These are phyloP conservation scores for Lucilia cuprina DNA, from an alignment of 1,140 invertebrate genomes.

Conservation along the genomic window DNA sequence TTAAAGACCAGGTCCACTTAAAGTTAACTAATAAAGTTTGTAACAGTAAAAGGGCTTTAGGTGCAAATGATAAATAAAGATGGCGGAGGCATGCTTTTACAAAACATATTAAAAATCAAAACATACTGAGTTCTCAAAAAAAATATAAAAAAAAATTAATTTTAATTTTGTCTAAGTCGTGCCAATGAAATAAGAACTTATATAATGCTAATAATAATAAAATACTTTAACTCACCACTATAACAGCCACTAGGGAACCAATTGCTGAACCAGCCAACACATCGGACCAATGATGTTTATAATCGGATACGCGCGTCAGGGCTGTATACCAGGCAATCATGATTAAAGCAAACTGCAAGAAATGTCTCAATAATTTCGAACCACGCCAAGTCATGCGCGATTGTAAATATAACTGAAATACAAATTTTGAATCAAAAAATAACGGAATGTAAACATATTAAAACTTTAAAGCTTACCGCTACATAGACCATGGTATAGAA, in stretches of 20 bases:
- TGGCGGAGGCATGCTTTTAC: neutral
- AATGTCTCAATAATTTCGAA: slow-evolving; percentile 77
- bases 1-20: slow-evolving; percentile 1
- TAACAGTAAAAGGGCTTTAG: neutral
- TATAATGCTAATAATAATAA: neutral
- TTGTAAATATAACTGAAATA: slow-evolving; percentile 84
- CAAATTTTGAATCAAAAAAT: neutral
- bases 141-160: neutral
- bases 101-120: neutral
- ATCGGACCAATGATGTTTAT: slow-evolving; percentile 92
- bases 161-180: no score
- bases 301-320: slow-evolving; percentile 88
- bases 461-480: slow-evolving; percentile 69
- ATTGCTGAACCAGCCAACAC: slow-evolving; percentile 68
- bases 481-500: slow-evolving; percentile 83
- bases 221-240: slow-evolving; percentile 66
- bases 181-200: neutral
- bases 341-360: slow-evolving; percentile 77
- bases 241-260: slow-evolving; percentile 65
- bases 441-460: neutral
- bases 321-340: slow-evolving; percentile 82
- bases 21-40: neutral
- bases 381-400: slow-evolving; percentile 76
- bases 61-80: neutral
- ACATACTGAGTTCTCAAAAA: no score